phyloP scores from a whole-genome alignment of 2,797 vertebrate genomes.

The Hippoglossus hippoglossus region DNA sequence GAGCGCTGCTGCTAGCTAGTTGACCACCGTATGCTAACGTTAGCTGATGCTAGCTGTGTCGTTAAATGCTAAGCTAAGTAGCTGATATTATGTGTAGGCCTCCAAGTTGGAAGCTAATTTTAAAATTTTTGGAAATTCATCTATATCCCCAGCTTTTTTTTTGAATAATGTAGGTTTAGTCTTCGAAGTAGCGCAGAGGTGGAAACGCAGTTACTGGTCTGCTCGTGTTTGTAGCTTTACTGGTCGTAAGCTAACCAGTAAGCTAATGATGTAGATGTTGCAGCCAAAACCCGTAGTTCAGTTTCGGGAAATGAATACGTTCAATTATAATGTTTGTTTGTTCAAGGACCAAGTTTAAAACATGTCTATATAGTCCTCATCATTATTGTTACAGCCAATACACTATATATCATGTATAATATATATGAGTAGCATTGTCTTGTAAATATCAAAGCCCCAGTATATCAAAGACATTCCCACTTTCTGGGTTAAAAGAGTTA shows the following conservation, averaged over 20 bases:
- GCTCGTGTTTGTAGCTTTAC: constrained; percentile 1
- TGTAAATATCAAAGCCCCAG: no score
- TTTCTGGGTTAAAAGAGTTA: no score
- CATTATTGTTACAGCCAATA: no score
- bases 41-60: constrained; percentile 18
- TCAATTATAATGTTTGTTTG: background rate
- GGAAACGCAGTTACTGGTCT: rapidly evolving
- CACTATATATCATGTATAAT: no score
- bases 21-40: constrained; percentile 21
- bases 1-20: background rate
- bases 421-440: no score
- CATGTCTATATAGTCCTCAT: background rate
- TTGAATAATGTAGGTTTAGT: no score
- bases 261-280: constrained; percentile 8
- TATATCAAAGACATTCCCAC: no score
- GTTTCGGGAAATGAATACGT: background rate
- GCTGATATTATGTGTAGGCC: constrained; percentile 37
- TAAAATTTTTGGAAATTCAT: background rate
- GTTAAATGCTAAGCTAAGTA: constrained; percentile 22
- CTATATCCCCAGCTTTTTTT: no score
- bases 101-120: background rate
- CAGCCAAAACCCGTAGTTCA: background rate
- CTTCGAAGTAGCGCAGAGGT: no score
- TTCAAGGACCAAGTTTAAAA: background rate
- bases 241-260: constrained; percentile 1